Evolutionary conservation across 2,888 invertebrate species (phyloP).

Genomic region (Temnothorax ravouxi): DNA sequence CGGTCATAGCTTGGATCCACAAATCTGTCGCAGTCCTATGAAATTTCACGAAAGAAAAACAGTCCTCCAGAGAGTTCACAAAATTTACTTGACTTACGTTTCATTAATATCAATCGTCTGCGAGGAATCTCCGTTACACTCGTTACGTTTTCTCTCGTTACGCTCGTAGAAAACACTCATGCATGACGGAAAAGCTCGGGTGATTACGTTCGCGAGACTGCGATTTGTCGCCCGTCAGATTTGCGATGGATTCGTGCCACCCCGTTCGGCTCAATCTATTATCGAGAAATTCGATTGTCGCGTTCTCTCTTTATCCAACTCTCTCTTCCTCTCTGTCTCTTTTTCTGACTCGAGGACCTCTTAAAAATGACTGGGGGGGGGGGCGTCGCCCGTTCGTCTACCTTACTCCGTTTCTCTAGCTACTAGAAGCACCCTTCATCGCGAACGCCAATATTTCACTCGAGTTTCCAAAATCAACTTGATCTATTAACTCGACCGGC

Average conservation of each 20-base stretch:
- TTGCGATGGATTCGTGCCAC: conserved; percentile 48
- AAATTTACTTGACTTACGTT: conserved; percentile 18
- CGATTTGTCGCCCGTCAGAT: conserved; percentile 43
- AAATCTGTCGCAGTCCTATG: conserved; percentile 19
- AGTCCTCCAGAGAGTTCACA: background rate
- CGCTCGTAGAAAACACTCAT: conserved; percentile 36
- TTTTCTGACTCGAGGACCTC: conserved; percentile 15
- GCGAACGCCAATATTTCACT: conserved; percentile 56
- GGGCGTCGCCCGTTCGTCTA: conserved; percentile 29
- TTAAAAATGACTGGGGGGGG: conserved; percentile 54
- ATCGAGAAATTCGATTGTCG: conserved; percentile 35
- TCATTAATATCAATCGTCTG: conserved; percentile 34
- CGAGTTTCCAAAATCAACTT: conserved; percentile 59
- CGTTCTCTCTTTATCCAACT: conserved; percentile 11
- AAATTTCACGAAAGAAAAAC: conserved; percentile 24
- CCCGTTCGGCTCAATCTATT: conserved; percentile 32
- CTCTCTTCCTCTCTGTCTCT: background rate
- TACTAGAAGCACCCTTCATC: conserved; percentile 46
- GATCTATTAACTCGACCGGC: conserved; percentile 53
- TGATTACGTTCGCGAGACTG: conserved; percentile 36
- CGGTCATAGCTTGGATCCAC: background rate
- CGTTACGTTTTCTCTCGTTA: background rate
- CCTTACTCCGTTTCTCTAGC: conserved; percentile 32
- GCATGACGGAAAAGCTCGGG: background rate
- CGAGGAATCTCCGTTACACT: background rate